These are phyloP conservation scores for Phalera bucephala DNA, from an alignment of 2,888 invertebrate species.

Conservation along the genomic window DNA sequence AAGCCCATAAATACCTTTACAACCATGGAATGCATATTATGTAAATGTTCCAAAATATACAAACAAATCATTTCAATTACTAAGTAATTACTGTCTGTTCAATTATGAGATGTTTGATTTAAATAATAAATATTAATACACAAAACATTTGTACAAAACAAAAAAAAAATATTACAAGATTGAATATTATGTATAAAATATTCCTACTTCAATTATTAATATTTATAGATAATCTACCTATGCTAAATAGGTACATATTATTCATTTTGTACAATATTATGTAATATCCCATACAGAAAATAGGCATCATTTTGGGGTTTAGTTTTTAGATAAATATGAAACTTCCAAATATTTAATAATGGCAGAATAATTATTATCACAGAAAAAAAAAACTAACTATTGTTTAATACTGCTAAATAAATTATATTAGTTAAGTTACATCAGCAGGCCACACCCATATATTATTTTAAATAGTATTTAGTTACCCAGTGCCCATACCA, in stretches of 20 bases:
- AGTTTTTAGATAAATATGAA: constrained; percentile 11
- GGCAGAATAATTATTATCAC: constrained; percentile 59
- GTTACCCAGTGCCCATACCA: constrained; percentile 7
- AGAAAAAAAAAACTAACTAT: constrained; percentile 43
- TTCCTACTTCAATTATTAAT: no score
- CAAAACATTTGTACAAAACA: no score
- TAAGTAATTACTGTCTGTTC: no score
- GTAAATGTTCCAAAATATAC: not conserved
- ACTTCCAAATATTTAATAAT: constrained; percentile 27
- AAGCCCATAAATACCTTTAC: constrained; percentile 21
- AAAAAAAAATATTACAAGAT: no score
- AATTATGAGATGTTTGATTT: no score
- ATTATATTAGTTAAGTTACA: constrained; percentile 30
- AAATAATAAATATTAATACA: no score
- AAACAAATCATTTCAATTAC: no score
- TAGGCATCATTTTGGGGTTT: constrained; percentile 10
- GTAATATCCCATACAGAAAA: not conserved
- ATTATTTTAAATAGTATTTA: constrained; percentile 16
- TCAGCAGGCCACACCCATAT: constrained; percentile 27
- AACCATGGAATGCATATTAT: constrained; percentile 28
- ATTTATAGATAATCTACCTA: no score
- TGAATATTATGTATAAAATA: no score
- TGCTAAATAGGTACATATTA: not conserved
- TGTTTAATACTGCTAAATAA: constrained; percentile 45
- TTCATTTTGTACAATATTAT: constrained; percentile 1